Base-by-base conservation (phyloP, 2,888 invertebrate species). In the Pterostichus niger region DNA sequence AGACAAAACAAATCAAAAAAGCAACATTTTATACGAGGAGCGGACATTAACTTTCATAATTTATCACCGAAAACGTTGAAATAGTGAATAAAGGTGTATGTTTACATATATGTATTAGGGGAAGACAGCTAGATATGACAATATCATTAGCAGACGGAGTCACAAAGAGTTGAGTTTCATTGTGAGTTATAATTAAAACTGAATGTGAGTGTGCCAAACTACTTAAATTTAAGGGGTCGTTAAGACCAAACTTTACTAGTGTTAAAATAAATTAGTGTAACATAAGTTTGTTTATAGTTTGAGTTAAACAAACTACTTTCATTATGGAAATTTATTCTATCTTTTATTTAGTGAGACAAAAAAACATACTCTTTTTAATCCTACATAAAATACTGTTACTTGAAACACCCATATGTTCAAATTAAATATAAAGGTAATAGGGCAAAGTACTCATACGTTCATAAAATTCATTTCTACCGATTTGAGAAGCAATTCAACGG, bases 261-360 rank as follows among this genome's bases (percentile, higher is more conserved):
- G 64, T 68, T 79, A 49, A 79, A 79, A 79, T 79, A 79, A 79
- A 79, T 79, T 79, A 79, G 68, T 68, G 79, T 64, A 79, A 68
- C 68, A 79, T 68, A 79, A 79, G 79, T 79, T 79, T 68, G 79
- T 79, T 68, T 52, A 79, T 49, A 79, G 75, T 75, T 75, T 15
- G 52, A 75, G 75, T 75, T 75, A 52, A 75, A 44, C 52, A 75
- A 52, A 75, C 75, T 75, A 75, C 75, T 75, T 75, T 75, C 24
- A 52, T 75, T 52, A 75, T 75, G 49, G 49, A 75, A 75, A 75
- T 75, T 75, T 75, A 75, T 75, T 49, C 52, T 13, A 75, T 13
- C n/a, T 75, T 75, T 75, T 75, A 75, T 75, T 75, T 75, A 44
- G 44, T 71, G 9, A 1, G 17, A 17, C 68, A 2, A 44, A 71